Base-by-base conservation (phyloP, 2,797 vertebrate genomes). In the Melopsittacus undulatus region DNA sequence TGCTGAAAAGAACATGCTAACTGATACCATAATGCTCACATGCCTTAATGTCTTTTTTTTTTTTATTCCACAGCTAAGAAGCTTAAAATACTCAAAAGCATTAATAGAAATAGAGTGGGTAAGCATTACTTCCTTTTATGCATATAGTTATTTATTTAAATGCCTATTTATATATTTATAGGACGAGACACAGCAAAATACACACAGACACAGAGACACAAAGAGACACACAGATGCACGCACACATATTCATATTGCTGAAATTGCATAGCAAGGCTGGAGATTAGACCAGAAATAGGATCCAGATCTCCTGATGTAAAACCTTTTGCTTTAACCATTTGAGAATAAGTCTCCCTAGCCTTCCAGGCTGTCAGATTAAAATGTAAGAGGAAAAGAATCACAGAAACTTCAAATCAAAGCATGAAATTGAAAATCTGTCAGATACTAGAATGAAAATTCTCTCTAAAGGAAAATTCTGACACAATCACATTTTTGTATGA, bases 391-490 rank as follows among this genome's bases (percentile, higher is more conserved):
- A 76, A 93, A 89, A 89, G 57, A 97, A 96, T 81, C 94, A 91
- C 83, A 97, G 92, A 95, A 94, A 97, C 85, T 95, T 97, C 94
- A 97, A 97, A 97, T 97, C 96, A 96, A 98, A 97, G 94, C 95
- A 96, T 95, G 96, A 97, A 96, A 95, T 89, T 23, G 94, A 97
- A 97, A 97, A 97, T 97, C 97, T 97, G 96, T 98, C 97, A 97
- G 90, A 96, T 97, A 90, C 75, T 94, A 96, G 97, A 97, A 95
- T 85, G 92, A 96, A 98, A 97, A 97, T 97, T 97, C 94, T 90
- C 95, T 97, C 63, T 32, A 91, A 96, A 97, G 95, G 92, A 95
- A 97, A 97, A 92, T 92, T 97, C 94, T 96, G 95, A 97, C 93
- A 96, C 45, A 4, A 95, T 83, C 96, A 80, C 70, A 76, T 94